A percentile compares a stretch with the other conserved stretches of the same genome.
phyloP scores from a whole-genome alignment of 2,113 vertebrate species.

The Corythaeola cristata region DNA sequence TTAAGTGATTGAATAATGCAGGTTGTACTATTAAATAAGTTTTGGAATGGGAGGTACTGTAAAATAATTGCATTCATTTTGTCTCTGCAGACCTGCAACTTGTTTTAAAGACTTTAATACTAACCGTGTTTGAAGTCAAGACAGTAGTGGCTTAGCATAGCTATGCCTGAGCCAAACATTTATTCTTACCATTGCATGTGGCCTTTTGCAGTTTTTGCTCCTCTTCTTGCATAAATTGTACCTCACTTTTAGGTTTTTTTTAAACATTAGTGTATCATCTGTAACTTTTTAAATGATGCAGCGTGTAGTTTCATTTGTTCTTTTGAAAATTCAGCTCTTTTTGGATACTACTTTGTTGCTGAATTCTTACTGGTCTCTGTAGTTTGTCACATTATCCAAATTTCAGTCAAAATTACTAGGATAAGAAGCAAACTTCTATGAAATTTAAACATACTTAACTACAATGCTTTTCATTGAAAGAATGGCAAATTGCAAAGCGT shows the following conservation, averaged over 20 bases:
- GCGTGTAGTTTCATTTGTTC: background rate
- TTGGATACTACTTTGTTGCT: background rate
- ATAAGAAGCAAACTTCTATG: background rate
- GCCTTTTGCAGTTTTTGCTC: background rate
- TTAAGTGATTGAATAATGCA: conserved; percentile 22
- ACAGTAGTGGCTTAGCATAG: background rate
- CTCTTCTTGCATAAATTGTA: background rate
- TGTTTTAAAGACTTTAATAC: background rate
- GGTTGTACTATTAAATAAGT: conserved; percentile 22
- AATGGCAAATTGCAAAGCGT: background rate
- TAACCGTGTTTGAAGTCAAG: background rate
- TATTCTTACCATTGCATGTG: background rate
- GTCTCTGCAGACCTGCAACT: background rate
- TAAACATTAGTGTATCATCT: background rate
- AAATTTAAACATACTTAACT: background rate
- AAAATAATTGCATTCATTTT: background rate
- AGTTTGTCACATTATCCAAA: background rate
- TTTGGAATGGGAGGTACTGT: background rate
- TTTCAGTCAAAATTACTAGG: background rate
- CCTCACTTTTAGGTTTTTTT: background rate
- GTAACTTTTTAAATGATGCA: background rate
- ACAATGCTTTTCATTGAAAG: background rate
- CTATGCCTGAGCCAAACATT: background rate
- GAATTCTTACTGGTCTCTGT: background rate
- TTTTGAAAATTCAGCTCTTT: background rate